A percentile compares a stretch with the other conserved stretches of the same genome.
phyloP scores from a whole-genome alignment of 2,113 vertebrate species.

The Aphyosemion australe region DNA sequence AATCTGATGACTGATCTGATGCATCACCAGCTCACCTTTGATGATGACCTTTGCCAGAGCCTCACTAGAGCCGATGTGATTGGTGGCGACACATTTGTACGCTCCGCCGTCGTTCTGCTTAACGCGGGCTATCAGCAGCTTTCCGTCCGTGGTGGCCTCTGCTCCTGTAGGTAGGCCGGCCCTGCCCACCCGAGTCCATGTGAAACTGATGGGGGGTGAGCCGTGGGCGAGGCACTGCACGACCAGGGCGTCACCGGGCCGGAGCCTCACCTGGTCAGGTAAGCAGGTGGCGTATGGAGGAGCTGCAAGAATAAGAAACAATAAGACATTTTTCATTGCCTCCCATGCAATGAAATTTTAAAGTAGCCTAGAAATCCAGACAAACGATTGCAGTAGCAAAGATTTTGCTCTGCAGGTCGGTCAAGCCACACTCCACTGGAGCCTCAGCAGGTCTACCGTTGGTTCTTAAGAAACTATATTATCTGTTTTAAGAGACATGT shows the following conservation, averaged over 20 bases:
- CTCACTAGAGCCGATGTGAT: slow-evolving; percentile 84
- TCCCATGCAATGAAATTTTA: no score
- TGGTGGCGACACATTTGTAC: slow-evolving; percentile 89
- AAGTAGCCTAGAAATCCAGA: no score
- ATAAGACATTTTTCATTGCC: no score
- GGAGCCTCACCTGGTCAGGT: slow-evolving; percentile 76
- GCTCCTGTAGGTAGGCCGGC: slow-evolving; percentile 62
- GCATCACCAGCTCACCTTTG: slow-evolving; percentile 76
- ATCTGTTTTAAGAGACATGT: no score
- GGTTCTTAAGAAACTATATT: no score
- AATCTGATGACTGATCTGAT: background rate
- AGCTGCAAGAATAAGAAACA: slow-evolving; percentile 66
- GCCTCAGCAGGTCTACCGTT: no score
- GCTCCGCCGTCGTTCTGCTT: slow-evolving; percentile 77
- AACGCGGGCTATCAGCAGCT: slow-evolving; percentile 71
- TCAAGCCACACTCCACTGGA: no score
- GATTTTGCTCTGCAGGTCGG: no score
- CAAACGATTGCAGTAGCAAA: no score
- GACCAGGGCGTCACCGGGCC: slow-evolving; percentile 73
- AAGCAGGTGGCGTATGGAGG: slow-evolving; percentile 89
- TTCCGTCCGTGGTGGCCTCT: slow-evolving; percentile 63
- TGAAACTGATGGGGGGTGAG: slow-evolving; percentile 84
- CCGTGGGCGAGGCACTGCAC: slow-evolving; percentile 93
- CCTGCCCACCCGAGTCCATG: slow-evolving; percentile 84
- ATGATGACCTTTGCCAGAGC: slow-evolving; percentile 79